phyloP scores from a whole-genome alignment of 2,113 vertebrate species.

The Peromyscus maniculatus region DNA sequence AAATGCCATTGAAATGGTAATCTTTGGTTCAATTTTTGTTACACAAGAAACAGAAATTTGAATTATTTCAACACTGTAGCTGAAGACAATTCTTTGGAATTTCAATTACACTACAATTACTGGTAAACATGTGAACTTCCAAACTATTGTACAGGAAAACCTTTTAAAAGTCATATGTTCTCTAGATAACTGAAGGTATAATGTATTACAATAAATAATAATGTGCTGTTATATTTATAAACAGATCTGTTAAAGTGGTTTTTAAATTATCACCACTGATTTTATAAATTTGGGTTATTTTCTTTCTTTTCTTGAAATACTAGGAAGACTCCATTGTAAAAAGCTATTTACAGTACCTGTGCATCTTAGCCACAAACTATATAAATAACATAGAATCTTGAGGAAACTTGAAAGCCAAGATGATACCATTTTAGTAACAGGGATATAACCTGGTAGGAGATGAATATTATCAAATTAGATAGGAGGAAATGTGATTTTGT shows the following conservation, averaged over 20 bases:
- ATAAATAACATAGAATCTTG: neutral
- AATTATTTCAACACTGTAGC: slow-evolving; percentile 22
- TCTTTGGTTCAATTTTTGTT: slow-evolving; percentile 30
- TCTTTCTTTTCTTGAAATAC: neutral
- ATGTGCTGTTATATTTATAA: neutral
- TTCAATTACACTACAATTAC: slow-evolving; percentile 35
- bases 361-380: neutral
- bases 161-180: neutral
- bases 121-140: slow-evolving; percentile 33
- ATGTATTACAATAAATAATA: slow-evolving; percentile 39
- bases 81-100: neutral
- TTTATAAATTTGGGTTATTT: slow-evolving; percentile 28
- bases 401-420: neutral
- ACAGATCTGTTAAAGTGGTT: neutral
- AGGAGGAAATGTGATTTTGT: neutral
- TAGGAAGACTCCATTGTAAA: neutral
- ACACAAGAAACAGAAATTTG: slow-evolving; percentile 52
- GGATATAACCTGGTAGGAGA: neutral
- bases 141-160: slow-evolving; percentile 9
- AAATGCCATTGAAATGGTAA: slow-evolving; percentile 41
- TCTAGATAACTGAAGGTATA: neutral
- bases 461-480: neutral
- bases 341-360: neutral
- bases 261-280: neutral
- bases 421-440: neutral